Percentiles rank a stretch among this genome's conserved stretches.
phyloP scores from a whole-genome alignment of 1,140 invertebrate genomes.

The Cotesia chilonis region DNA sequence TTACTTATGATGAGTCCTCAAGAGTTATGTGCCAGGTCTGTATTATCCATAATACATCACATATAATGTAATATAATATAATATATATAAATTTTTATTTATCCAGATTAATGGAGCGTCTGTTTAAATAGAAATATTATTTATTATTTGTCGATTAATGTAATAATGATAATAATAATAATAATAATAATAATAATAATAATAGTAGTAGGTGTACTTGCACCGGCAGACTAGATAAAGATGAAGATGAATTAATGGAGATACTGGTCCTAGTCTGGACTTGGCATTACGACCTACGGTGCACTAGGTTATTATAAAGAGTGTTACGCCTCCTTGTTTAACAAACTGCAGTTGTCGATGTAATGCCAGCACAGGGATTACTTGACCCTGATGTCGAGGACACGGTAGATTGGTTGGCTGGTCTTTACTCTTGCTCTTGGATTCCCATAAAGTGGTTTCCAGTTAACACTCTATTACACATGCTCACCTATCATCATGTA shows the following conservation, averaged over 20 bases:
- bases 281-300: not conserved
- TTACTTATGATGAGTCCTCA: constrained; percentile 45
- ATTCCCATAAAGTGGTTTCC: constrained; percentile 54
- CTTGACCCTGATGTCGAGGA: constrained; percentile 19
- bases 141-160: too few species aligned
- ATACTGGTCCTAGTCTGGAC: not conserved
- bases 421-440: constrained; percentile 42
- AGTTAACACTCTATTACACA: constrained; percentile 62
- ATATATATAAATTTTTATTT: constrained; percentile 1
- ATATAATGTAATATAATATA: not conserved
- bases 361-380: not conserved
- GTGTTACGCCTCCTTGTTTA: constrained; percentile 55
- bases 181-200: too few species aligned
- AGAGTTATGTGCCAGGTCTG: not conserved
- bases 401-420: constrained; percentile 28
- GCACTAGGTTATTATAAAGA: too few species aligned
- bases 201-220: too few species aligned
- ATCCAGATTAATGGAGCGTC: constrained; percentile 2
- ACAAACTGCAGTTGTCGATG: constrained; percentile 51
- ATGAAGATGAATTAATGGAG: not conserved
- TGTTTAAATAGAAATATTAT: not conserved
- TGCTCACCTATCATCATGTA: constrained; percentile 59
- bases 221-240: too few species aligned
- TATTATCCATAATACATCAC: not conserved
- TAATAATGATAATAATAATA: too few species aligned